Evolutionary conservation across 2,888 invertebrate species (phyloP).

Genomic region (Dicranocentrus wangi): DNA sequence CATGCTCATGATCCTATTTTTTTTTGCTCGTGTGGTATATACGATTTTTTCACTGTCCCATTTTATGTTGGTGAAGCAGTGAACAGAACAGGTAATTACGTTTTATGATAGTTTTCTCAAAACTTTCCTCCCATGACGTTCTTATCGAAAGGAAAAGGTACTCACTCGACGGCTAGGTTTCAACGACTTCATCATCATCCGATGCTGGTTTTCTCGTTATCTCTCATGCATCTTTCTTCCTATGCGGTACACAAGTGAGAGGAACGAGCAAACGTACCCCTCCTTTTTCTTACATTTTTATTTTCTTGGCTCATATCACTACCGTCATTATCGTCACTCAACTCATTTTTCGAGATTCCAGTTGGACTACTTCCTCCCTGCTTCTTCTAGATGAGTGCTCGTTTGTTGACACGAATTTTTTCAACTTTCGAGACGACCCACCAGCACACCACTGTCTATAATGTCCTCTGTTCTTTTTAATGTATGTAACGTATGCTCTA

Average conservation of each 20-base stretch:
- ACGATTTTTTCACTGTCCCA: neutral
- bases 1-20: no score
- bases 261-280: no score
- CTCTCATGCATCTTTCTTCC: slow-evolving; percentile 8
- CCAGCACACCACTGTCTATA: no score
- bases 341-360: slow-evolving; percentile 10
- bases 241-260: neutral
- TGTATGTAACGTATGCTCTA: neutral
- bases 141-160: slow-evolving; percentile 9
- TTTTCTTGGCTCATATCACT: slow-evolving; percentile 24
- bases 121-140: neutral
- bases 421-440: no score
- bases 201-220: slow-evolving; percentile 39
- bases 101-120: slow-evolving; percentile 41
- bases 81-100: slow-evolving; percentile 54
- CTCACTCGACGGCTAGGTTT: neutral
- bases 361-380: slow-evolving; percentile 8
- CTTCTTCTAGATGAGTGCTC: neutral
- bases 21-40: neutral
- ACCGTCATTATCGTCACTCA: slow-evolving; percentile 44
- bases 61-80: neutral
- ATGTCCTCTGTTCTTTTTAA: no score
- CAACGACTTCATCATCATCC: slow-evolving; percentile 28
- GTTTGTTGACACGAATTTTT: neutral
- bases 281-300: neutral